Evolutionary conservation across 2,797 vertebrate genomes (phyloP).

Genomic region (Enteromius treurensis): DNA sequence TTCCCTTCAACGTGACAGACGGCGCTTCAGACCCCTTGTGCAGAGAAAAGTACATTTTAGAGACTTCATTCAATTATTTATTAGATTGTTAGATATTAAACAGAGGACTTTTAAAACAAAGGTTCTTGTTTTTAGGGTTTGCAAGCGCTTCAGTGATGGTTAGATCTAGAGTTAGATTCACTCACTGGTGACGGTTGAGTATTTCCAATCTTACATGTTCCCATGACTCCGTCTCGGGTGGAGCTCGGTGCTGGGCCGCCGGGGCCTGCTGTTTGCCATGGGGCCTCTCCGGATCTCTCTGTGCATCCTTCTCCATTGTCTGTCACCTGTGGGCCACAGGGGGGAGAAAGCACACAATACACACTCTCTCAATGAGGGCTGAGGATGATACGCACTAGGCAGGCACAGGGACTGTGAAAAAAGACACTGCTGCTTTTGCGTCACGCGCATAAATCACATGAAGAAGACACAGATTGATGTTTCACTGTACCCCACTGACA

Average conservation of each 20-base stretch:
- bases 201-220: constrained; percentile 79
- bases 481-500: constrained; percentile 7
- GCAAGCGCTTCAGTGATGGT: background rate
- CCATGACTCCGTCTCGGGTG: constrained; percentile 78
- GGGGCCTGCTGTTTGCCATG: constrained; percentile 67
- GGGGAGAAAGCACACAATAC: constrained; percentile 51
- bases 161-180: constrained; percentile 17
- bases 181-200: constrained; percentile 70
- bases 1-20: constrained; percentile 27
- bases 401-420: background rate
- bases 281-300: constrained; percentile 63
- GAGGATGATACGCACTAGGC: background rate
- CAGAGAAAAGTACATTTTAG: constrained; percentile 11
- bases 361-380: constrained; percentile 46
- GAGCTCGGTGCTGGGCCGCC: constrained; percentile 80
- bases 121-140: constrained; percentile 1
- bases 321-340: constrained; percentile 64
- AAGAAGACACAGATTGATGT: constrained; percentile 23
- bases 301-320: constrained; percentile 52
- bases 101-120: background rate
- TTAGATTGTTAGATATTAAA: background rate
- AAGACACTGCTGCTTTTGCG: background rate
- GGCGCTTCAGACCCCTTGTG: constrained; percentile 33
- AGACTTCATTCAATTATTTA: background rate
- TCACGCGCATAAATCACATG: constrained; percentile 19